phyloP scores from a whole-genome alignment of 2,113 vertebrate genomes.

The Holacanthus passer region DNA sequence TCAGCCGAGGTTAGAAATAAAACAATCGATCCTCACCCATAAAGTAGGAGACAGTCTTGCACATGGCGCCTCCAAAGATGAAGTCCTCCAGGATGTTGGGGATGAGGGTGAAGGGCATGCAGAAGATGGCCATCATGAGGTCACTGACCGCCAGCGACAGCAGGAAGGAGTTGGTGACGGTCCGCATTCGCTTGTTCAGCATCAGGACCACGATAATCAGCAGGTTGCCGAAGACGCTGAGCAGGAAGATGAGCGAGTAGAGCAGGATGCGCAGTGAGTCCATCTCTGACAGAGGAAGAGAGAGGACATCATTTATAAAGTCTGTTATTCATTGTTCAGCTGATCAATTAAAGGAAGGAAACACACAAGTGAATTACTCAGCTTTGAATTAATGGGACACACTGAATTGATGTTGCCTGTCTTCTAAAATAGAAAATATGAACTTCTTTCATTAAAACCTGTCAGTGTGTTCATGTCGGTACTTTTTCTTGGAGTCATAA shows the following conservation, averaged over 20 bases:
- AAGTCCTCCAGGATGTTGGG: conserved; percentile 94
- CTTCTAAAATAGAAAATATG: conserved; percentile 7
- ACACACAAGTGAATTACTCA: conserved; percentile 35
- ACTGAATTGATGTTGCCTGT: not conserved
- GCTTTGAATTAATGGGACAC: not conserved
- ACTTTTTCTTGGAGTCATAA: not conserved
- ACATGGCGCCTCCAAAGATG: conserved; percentile 92
- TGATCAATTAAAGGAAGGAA: conserved; percentile 26
- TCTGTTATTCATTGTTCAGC: not conserved
- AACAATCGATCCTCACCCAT: conserved; percentile 88
- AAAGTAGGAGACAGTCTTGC: conserved; percentile 92
- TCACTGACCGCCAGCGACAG: conserved; percentile 95
- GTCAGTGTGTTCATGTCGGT: not conserved
- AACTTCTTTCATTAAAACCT: conserved; percentile 32
- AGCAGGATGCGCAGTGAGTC: conserved; percentile 89
- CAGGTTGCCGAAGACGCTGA: conserved; percentile 91
- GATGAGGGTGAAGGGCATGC: conserved; percentile 96
- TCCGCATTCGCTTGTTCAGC: conserved; percentile 92
- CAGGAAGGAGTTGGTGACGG: conserved; percentile 96
- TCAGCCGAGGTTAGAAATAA: not conserved
- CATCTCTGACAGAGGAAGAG: conserved; percentile 83
- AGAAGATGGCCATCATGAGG: conserved; percentile 94
- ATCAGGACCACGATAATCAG: conserved; percentile 92
- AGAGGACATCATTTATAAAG: not conserved
- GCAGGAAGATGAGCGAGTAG: conserved; percentile 90